phyloP scores from a whole-genome alignment of 2,797 vertebrate genomes.

The Protonibea diacanthus region DNA sequence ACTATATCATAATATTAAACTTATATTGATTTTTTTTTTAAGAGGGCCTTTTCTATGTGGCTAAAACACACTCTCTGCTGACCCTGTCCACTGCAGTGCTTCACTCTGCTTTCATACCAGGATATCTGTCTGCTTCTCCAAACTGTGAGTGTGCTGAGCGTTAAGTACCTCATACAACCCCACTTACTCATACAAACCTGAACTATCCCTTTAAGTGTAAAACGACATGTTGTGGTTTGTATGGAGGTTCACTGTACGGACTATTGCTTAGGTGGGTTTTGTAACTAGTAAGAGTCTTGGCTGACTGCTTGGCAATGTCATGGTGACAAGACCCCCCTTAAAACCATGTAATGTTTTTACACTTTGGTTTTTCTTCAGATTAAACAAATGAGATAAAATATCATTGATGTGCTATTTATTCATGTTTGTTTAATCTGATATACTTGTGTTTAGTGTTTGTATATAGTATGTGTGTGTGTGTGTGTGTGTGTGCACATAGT shows the following conservation, averaged over 20 bases:
- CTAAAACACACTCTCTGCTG: too few relatives aligned
- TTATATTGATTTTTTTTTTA: too few relatives aligned
- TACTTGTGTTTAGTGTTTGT: slow-evolving; percentile 35
- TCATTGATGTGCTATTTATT: slow-evolving; percentile 24
- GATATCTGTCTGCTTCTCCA: too few relatives aligned
- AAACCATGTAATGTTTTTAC: slow-evolving; percentile 4
- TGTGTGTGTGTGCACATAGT: neutral
- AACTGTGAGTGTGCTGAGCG: too few relatives aligned
- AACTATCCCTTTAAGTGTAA: neutral
- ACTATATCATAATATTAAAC: too few relatives aligned
- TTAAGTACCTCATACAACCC: too few relatives aligned
- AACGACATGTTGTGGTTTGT: neutral
- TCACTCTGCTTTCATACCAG: too few relatives aligned
- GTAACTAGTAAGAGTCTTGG: neutral
- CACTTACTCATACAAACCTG: too few relatives aligned
- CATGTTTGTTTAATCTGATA: slow-evolving; percentile 31
- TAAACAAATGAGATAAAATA: slow-evolving; percentile 31
- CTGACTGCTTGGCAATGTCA: slow-evolving; percentile 3
- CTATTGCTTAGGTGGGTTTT: neutral
- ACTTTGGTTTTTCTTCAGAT: slow-evolving; percentile 8
- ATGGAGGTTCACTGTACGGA: neutral
- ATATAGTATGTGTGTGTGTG: slow-evolving; percentile 22
- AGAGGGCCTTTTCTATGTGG: too few relatives aligned
- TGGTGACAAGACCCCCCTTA: neutral
- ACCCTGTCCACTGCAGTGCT: too few relatives aligned